phyloP scores from a whole-genome alignment of 2,797 vertebrate species.

The Myiotriccus ornatus region DNA sequence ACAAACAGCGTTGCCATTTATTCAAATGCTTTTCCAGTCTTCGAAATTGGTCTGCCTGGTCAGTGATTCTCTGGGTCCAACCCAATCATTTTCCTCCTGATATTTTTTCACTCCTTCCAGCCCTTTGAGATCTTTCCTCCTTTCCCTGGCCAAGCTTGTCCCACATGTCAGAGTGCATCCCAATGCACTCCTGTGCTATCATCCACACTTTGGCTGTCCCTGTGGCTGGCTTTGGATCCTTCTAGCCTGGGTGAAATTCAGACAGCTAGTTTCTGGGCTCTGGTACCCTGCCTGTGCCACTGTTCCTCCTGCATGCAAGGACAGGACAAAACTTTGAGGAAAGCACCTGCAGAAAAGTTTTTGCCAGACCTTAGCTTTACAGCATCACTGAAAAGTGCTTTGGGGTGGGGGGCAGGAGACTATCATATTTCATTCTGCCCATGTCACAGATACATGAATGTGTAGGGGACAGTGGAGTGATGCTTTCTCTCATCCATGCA shows the following conservation, averaged over 20 bases:
- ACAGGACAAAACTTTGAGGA: neutral
- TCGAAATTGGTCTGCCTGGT: neutral
- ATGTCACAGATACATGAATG: neutral
- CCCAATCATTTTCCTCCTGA: neutral
- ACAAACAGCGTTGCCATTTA: neutral
- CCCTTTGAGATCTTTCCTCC: neutral
- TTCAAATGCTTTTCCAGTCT: neutral
- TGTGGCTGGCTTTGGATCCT: neutral
- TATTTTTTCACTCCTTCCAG: neutral
- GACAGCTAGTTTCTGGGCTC: neutral
- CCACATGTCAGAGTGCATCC: neutral
- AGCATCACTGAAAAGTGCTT: neutral
- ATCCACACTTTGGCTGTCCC: accelerated
- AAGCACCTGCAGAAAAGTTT: neutral
- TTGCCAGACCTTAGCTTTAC: neutral
- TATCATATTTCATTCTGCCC: neutral
- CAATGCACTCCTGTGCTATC: neutral
- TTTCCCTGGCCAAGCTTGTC: neutral
- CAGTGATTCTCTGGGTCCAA: neutral
- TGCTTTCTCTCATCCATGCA: neutral
- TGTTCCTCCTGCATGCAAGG: neutral
- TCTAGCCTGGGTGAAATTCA: neutral
- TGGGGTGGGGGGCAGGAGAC: neutral
- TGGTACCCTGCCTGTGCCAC: neutral
- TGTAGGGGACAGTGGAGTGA: neutral